Percentiles rank a stretch among this genome's conserved stretches.
Conservation (phyloP, 2,113 vertebrate genomes). For the Ciconia stormi region DNA sequence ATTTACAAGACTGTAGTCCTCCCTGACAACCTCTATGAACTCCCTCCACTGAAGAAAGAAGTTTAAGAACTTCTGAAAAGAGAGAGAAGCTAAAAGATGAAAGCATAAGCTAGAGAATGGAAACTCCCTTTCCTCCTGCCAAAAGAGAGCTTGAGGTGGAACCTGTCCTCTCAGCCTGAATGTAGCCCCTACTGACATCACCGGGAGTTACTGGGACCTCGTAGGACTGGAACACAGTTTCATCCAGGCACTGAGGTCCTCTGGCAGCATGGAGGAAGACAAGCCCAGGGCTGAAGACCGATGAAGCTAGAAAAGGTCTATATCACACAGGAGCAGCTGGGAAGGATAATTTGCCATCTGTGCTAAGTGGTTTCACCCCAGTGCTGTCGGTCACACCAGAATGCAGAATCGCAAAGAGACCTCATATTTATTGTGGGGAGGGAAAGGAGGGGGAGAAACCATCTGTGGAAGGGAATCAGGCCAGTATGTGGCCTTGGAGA, state of each 20-base stretch:
- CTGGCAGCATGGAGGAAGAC: background rate
- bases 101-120: background rate
- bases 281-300: background rate
- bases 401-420: background rate
- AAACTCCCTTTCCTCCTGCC: background rate
- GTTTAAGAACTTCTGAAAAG: background rate
- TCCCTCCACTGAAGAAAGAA: background rate
- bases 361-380: constrained; percentile 49
- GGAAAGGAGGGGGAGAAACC: background rate
- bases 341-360: constrained; percentile 61
- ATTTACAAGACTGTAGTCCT: constrained; percentile 9
- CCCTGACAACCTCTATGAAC: background rate
- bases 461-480: background rate
- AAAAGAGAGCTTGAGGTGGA: background rate
- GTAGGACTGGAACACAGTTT: background rate
- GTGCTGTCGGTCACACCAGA: constrained; percentile 19
- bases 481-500: background rate
- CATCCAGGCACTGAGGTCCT: background rate
- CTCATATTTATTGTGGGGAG: background rate
- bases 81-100: background rate
- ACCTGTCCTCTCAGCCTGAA: background rate
- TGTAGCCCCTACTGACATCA: background rate
- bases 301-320: background rate
- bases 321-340: constrained; percentile 17
- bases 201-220: background rate